Evolutionary conservation across 2,888 invertebrate species (phyloP), one percentile per base, ranked within the genome.

Genomic region (Scaptomyza tumidula): DNA sequence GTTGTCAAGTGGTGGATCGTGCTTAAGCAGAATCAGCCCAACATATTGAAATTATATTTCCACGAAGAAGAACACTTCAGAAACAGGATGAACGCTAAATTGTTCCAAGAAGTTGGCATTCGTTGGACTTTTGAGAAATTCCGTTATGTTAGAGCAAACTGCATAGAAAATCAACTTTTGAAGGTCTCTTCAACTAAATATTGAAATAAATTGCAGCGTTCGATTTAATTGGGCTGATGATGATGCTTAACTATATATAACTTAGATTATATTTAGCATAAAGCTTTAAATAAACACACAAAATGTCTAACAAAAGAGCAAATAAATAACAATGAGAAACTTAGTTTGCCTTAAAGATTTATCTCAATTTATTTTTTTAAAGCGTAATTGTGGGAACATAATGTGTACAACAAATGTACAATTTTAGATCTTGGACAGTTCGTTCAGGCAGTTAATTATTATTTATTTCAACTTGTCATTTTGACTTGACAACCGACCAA

Each of bases 1-100:
- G 33, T 58, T 65, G 65, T 66, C 78, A 61, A 80, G 74, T 59
- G 74, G 10, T 19, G 53, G 39, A 56, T 69, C 74, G 78, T 80
- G 78, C 60, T 63, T 44, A 61, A 80, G 77, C 39, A 58, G 53
- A 58, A 60, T 52, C 48, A 54, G 41, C 16, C 31, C 45, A 16
- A 48, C 60, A 63, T 46, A 65, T 70, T 52, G 14, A 48, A 67
- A 54, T 57, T 46, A 35, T 33, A 27, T 44, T 29, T 44, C 39
- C 14, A 58, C 24, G 11, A 82, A 55, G 14, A 14, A 39, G 14
- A 14, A 13, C 0, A 27, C 0, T 2, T 14, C n/a, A 14, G 11
- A 16, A 16, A 10, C 37, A 16, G 14, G 37, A 64, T 31, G 45
- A 35, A 19, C 27, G 49, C 44, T 14, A 41, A 57, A 43, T 46